Evolutionary conservation across 2,888 invertebrate genomes (phyloP).

Genomic region (Drosophila robusta): DNA sequence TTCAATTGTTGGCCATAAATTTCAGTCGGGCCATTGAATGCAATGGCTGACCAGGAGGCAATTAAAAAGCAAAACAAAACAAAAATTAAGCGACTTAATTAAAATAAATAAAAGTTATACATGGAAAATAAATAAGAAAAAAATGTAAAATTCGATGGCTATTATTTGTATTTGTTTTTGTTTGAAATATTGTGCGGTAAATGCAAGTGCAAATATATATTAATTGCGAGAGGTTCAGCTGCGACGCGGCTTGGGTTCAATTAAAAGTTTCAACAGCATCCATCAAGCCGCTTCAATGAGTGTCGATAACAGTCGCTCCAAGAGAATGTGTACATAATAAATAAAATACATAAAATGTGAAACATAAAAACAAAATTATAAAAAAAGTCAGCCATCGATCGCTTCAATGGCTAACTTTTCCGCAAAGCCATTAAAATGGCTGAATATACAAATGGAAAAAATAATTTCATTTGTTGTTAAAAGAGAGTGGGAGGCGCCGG

Average conservation of each 20-base stretch:
- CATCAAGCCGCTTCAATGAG: constrained; percentile 60
- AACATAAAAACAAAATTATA: constrained; percentile 43
- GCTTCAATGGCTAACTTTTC: constrained; percentile 52
- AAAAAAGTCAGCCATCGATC: constrained; percentile 54
- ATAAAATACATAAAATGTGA: constrained; percentile 59
- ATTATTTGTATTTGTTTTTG: constrained; percentile 18
- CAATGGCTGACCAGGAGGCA: constrained; percentile 41
- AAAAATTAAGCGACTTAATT: constrained; percentile 64
- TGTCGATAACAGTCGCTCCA: constrained; percentile 71
- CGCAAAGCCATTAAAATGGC: constrained; percentile 52
- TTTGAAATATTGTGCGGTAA: constrained; percentile 47
- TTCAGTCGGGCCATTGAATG: constrained; percentile 36
- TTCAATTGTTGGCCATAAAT: constrained; percentile 39
- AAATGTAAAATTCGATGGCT: constrained; percentile 10
- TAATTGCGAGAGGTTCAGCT: constrained; percentile 55
- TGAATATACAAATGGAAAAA: constrained; percentile 61
- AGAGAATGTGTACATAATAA: constrained; percentile 63
- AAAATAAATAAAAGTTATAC: constrained; percentile 62
- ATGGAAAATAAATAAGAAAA: constrained; percentile 22
- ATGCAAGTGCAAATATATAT: constrained; percentile 59
- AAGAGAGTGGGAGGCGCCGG: not conserved
- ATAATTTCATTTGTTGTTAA: constrained; percentile 63
- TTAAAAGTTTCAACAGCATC: constrained; percentile 75
- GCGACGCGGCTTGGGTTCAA: constrained; percentile 59
- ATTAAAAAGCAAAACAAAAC: constrained; percentile 42